phyloP scores from a whole-genome alignment of 2,888 invertebrate species.

The Pinctada fucata region DNA sequence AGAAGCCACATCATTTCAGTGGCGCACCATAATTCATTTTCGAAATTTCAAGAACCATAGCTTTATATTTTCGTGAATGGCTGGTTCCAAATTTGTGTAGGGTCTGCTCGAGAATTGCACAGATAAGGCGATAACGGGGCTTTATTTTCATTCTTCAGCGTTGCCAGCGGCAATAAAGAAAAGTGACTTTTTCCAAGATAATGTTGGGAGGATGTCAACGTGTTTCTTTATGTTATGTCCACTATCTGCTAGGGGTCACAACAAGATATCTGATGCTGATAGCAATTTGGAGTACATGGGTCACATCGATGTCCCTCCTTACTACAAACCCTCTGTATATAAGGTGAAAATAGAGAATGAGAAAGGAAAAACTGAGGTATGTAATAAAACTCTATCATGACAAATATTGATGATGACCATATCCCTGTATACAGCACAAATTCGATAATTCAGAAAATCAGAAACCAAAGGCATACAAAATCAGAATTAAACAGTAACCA shows the following conservation, averaged over 20 bases:
- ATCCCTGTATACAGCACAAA: too few species aligned
- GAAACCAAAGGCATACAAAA: too few species aligned
- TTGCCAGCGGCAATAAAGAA: conserved; percentile 19
- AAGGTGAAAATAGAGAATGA: conserved; percentile 25
- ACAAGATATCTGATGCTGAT: conserved; percentile 12
- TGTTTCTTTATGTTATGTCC: conserved; percentile 31
- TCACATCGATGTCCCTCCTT: background rate
- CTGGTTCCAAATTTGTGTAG: background rate
- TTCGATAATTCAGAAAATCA: too few species aligned
- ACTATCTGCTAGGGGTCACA: conserved; percentile 1
- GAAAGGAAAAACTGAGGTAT: conserved; percentile 19
- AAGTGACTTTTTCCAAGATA: conserved; percentile 24
- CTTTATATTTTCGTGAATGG: background rate
- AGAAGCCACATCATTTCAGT: too few species aligned
- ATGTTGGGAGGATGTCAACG: conserved; percentile 26
- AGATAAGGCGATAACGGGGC: background rate
- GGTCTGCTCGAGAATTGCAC: background rate
- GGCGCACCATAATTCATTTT: background rate
- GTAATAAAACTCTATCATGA: background rate
- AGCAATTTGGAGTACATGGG: conserved; percentile 17
- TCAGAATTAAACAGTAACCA: too few species aligned
- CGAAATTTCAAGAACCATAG: background rate
- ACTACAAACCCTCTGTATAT: conserved; percentile 22
- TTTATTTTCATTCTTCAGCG: background rate
- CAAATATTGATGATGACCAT: too few species aligned